These are phyloP conservation scores for Dasyornis broadbenti DNA, from an alignment of 2,113 vertebrate species.

Conservation along the genomic window DNA sequence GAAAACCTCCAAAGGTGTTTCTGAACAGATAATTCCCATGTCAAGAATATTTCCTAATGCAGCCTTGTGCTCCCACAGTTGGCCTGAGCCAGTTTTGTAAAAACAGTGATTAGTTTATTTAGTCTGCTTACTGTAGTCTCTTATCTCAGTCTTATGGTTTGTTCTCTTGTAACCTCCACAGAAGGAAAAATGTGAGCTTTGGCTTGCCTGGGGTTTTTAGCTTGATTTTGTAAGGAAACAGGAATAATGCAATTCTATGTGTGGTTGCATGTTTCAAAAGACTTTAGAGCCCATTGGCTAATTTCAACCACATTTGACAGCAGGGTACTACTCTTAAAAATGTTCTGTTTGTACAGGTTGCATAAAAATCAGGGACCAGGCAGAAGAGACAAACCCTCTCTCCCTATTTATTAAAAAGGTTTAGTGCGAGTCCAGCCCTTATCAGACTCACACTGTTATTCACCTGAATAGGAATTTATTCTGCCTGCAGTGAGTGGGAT, in stretches of 20 bases:
- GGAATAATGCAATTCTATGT: neutral
- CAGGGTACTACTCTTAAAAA: neutral
- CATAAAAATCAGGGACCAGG: neutral
- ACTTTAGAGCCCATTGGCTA: neutral
- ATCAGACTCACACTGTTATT: neutral
- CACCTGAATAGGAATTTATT: neutral
- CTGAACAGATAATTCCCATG: neutral
- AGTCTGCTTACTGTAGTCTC: neutral
- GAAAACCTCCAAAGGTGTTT: constrained; percentile 20
- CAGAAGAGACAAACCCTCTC: neutral
- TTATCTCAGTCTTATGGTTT: constrained; percentile 35
- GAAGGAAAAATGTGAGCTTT: constrained; percentile 13
- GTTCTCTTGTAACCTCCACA: neutral
- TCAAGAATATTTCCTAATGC: constrained; percentile 8
- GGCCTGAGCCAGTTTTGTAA: neutral
- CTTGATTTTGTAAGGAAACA: constrained; percentile 11
- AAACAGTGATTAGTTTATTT: constrained; percentile 21
- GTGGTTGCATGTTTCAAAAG: neutral
- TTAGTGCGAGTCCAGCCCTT: neutral
- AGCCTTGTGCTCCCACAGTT: neutral
- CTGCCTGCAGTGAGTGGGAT: neutral
- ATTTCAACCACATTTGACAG: neutral
- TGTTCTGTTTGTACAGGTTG: neutral
- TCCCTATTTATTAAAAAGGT: neutral
- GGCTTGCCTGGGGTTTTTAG: neutral